Percentiles rank a stretch among this genome's conserved stretches.
These are phyloP conservation scores for Crax fasciolata DNA, from an alignment of 2,797 vertebrate genomes.

Conservation along the genomic window DNA sequence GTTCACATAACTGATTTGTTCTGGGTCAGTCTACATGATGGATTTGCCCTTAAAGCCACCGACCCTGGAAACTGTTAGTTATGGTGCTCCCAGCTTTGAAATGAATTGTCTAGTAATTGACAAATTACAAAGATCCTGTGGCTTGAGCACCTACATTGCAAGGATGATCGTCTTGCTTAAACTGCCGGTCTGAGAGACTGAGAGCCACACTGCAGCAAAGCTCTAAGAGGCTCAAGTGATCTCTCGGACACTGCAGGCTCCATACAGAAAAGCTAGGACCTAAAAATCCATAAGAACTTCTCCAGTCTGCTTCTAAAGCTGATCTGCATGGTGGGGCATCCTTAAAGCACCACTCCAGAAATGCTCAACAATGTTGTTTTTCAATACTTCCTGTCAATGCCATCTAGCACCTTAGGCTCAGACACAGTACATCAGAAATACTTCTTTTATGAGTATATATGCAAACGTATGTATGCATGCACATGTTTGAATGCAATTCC, in stretches of 20 bases:
- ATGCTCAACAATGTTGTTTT: background rate
- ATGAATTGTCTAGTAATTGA: background rate
- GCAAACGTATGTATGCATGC: background rate
- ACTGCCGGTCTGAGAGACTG: background rate
- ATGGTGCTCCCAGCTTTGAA: background rate
- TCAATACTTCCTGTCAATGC: background rate
- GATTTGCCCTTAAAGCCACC: background rate
- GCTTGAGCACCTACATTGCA: background rate
- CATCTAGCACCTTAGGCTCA: background rate
- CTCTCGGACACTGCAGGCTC: background rate
- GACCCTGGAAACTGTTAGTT: background rate
- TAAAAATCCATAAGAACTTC: background rate
- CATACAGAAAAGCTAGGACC: background rate
- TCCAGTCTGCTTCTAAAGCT: background rate
- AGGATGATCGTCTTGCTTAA: background rate
- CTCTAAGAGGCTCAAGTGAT: background rate
- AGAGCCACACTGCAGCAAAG: background rate
- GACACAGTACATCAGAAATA: background rate
- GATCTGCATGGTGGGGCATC: background rate
- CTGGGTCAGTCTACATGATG: background rate
- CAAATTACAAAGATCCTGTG: background rate
- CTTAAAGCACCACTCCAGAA: background rate
- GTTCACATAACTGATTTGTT: slow-evolving; percentile 13
- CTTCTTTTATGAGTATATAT: background rate
- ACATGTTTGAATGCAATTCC: background rate